phyloP scores from a whole-genome alignment of 2,797 vertebrate genomes.

The Taenioides sp. region DNA sequence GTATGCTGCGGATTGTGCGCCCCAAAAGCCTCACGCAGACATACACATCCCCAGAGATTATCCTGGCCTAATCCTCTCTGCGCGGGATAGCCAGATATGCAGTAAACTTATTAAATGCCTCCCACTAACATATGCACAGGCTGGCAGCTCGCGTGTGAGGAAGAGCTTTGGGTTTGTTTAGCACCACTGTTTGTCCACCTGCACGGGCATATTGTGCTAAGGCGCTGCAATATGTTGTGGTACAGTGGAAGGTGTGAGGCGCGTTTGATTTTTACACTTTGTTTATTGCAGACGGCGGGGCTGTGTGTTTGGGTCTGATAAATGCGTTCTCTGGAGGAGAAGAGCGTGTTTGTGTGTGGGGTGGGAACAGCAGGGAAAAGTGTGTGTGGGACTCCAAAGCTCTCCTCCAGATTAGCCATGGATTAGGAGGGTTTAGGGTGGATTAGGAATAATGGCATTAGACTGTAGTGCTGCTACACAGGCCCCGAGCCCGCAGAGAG shows the following conservation, averaged over 20 bases:
- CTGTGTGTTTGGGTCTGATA: constrained; percentile 56
- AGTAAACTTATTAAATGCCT: constrained; percentile 76
- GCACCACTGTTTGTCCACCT: constrained; percentile 37
- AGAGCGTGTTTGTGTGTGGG: constrained; percentile 50
- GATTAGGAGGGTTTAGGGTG: constrained; percentile 77
- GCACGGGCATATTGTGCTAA: constrained; percentile 36
- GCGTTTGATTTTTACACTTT: constrained; percentile 37
- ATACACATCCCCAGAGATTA: constrained; percentile 60
- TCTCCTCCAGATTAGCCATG: constrained; percentile 77
- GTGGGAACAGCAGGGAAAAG: constrained; percentile 69
- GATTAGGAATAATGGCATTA: constrained; percentile 81
- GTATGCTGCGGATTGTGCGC: constrained; percentile 57
- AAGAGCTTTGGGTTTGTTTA: constrained; percentile 42
- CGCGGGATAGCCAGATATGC: constrained; percentile 72
- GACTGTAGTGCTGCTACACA: constrained; percentile 68
- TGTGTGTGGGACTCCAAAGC: constrained; percentile 71
- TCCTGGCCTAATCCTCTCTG: constrained; percentile 68
- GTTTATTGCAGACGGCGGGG: constrained; percentile 48
- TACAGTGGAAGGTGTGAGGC: constrained; percentile 39
- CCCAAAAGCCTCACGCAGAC: constrained; percentile 20
- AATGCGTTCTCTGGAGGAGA: constrained; percentile 59
- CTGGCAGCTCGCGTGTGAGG: constrained; percentile 49
- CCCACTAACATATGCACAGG: constrained; percentile 73
- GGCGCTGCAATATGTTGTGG: constrained; percentile 39
- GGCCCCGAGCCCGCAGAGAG: constrained; percentile 63